Conservation (phyloP, 2,113 vertebrate species). For the Excalfactoria chinensis region DNA sequence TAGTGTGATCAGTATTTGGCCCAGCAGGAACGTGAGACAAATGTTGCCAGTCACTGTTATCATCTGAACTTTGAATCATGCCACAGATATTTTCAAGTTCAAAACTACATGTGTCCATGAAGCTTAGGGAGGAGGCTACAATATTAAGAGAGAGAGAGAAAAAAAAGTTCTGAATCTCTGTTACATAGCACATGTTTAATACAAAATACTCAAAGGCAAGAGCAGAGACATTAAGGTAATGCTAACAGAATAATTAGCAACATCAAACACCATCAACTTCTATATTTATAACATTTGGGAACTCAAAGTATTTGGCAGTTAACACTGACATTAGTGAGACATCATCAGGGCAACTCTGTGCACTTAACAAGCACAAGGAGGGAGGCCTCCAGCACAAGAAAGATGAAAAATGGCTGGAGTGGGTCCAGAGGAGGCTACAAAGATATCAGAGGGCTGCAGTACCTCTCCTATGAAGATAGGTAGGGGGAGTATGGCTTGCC, state of each 20-base stretch:
- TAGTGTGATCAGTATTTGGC: constrained; percentile 85
- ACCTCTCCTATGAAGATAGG: background rate
- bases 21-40: constrained; percentile 73
- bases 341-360: background rate
- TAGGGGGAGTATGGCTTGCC: background rate
- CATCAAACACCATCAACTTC: background rate
- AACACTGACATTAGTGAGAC: background rate
- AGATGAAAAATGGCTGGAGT: background rate
- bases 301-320: background rate
- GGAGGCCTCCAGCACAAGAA: background rate
- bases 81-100: constrained; percentile 92
- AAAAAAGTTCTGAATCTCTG: background rate
- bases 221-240: background rate
- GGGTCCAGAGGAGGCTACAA: background rate
- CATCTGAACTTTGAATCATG: constrained; percentile 87
- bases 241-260: background rate
- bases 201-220: background rate
- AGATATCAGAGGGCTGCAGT: background rate
- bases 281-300: background rate
- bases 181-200: background rate
- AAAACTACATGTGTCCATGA: constrained; percentile 92
- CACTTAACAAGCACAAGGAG: background rate
- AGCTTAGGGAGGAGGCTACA: constrained; percentile 84
- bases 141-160: background rate
- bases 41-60: constrained; percentile 80